Evolutionary conservation across 2,888 invertebrate species (phyloP), one percentile per base, ranked within the genome.

Genomic region (Anarsia innoxiella): DNA sequence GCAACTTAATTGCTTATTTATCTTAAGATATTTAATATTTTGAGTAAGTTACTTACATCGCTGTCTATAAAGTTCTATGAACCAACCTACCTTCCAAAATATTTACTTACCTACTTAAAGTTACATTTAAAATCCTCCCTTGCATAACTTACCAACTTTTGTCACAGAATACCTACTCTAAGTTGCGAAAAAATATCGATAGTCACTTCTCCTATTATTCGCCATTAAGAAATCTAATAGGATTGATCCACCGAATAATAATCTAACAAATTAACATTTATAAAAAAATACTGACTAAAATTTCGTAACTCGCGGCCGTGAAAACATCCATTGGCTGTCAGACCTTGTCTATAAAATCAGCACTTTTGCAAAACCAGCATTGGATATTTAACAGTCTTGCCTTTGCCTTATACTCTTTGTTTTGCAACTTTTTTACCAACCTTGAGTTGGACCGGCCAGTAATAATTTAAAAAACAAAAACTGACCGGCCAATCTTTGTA

Each of bases 301-400:
- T 31, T 31, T 31, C 31, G 11, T 16, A 19, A 31, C 13, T 16
- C 13, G 19, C 34, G 39, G 36, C 12, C 31, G 23, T 29, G 16
- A 32, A 32, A 10, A 16, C 23, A 41, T 56, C 41, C 58, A 56
- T 50, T 41, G 47, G 13, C 28, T 34, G 28, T 33, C 45, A 42
- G 39, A 36, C 54, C 56, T 54, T 52, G 50, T 33, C 42, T 37
- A 27, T 39, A 39, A 8, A 34, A 25, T 36, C 36, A 41, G 23
- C 42, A 48, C 49, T 57, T 54, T 62, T 60, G 57, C 62, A 59
- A 62, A 63, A 61, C 50, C 48, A 42, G 44, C 53, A 46, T 48
- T 56, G 53, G 49, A 51, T 41, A 11, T n/a, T 29, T 12, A 29
- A 12, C n/a, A n/a, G n/a, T n/a, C n/a, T n/a, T n/a, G n/a, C n/a